Percentiles rank a stretch among this genome's conserved stretches.
Conservation (phyloP, 2,113 vertebrate genomes). For the Lota lota region DNA sequence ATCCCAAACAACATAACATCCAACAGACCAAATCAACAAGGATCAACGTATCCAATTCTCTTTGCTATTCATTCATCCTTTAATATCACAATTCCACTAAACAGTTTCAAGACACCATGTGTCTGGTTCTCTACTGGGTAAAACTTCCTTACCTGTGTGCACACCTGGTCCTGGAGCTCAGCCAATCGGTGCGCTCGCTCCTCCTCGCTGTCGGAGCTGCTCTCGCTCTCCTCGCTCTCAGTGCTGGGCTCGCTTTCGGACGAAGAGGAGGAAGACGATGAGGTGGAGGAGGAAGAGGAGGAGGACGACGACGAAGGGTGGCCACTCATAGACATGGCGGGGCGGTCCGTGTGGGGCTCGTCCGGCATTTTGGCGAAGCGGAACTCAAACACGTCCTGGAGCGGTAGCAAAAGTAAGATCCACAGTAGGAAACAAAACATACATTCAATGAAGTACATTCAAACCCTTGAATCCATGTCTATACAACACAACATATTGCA, state of each 20-base stretch:
- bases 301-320: slow-evolving; percentile 64
- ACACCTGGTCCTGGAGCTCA: slow-evolving; percentile 92
- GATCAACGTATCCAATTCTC: no score
- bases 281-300: slow-evolving; percentile 66
- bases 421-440: neutral
- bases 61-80: no score
- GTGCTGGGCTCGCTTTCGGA: slow-evolving; percentile 86
- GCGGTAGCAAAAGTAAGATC: neutral
- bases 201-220: slow-evolving; percentile 89
- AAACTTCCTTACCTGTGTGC: slow-evolving; percentile 69
- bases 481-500: no score
- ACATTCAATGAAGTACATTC: no score
- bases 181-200: slow-evolving; percentile 89
- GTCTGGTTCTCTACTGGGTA: no score
- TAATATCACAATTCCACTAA: no score
- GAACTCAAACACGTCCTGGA: slow-evolving; percentile 93
- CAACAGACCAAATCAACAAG: no score
- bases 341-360: slow-evolving; percentile 75
- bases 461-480: no score
- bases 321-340: slow-evolving; percentile 68
- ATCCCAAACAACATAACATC: no score
- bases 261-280: slow-evolving; percentile 73
- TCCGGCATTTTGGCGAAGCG: slow-evolving; percentile 95
- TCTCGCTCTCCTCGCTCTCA: slow-evolving; percentile 81
- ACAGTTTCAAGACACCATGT: no score